Evolutionary conservation across 2,797 vertebrate genomes (phyloP).

Genomic region (Scolopax bukidnonensis): DNA sequence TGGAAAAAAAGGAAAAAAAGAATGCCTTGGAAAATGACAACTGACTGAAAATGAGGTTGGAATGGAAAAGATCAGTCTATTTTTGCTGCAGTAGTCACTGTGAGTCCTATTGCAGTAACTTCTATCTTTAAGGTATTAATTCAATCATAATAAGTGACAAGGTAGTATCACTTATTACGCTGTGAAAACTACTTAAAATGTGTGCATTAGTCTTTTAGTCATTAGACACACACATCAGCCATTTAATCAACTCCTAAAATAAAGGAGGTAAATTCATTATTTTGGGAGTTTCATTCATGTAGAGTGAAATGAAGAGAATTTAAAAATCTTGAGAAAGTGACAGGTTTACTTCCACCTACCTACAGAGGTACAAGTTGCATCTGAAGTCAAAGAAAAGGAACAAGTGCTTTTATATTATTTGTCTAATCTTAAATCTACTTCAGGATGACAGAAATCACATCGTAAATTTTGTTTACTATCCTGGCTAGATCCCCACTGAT

Average conservation of each 20-base stretch:
- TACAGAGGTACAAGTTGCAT: not conserved
- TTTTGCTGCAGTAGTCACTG: not conserved
- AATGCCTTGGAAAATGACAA: not conserved
- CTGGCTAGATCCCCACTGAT: not conserved
- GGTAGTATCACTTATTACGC: not conserved
- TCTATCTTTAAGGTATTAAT: not conserved
- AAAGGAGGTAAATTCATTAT: not conserved
- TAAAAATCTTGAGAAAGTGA: not conserved
- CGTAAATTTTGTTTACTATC: not conserved
- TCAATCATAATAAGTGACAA: not conserved
- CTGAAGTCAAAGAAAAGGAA: not conserved
- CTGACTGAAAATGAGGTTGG: not conserved
- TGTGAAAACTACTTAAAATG: not conserved
- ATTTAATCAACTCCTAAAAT: not conserved
- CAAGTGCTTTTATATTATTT: not conserved
- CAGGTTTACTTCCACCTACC: conserved; percentile 4
- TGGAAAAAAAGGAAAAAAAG: not conserved
- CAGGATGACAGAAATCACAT: not conserved
- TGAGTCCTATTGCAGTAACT: not conserved
- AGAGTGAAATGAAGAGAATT: not conserved
- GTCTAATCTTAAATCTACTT: not conserved
- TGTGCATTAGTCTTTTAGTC: not conserved
- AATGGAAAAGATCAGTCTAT: not conserved
- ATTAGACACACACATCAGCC: not conserved
- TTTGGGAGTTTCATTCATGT: not conserved